These are phyloP conservation scores for Philereme vetulata DNA, from an alignment of 2,888 invertebrate genomes.

Conservation along the genomic window DNA sequence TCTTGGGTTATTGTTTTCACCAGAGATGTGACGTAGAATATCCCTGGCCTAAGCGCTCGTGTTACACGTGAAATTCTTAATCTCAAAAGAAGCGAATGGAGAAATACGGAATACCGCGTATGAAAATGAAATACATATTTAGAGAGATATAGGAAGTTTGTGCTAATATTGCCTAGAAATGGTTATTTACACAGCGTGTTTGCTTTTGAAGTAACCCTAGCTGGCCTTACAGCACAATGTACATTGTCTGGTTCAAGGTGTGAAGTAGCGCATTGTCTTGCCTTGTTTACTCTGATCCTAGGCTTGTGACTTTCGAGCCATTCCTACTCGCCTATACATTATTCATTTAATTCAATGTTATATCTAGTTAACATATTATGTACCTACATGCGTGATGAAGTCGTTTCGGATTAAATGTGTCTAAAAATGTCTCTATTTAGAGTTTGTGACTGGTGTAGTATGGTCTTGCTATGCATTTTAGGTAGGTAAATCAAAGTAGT, in stretches of 20 bases:
- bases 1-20: no score
- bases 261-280: slow-evolving; percentile 54
- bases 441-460: no score
- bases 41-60: no score
- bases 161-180: no score
- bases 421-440: no score
- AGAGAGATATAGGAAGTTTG: no score
- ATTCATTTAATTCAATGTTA: slow-evolving; percentile 11
- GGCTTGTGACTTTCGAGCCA: slow-evolving; percentile 29
- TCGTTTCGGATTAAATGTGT: slow-evolving; percentile 7
- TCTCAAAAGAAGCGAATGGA: no score
- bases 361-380: slow-evolving; percentile 19
- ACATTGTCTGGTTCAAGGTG: slow-evolving; percentile 43
- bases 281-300: slow-evolving; percentile 52
- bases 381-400: slow-evolving; percentile 24
- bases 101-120: no score
- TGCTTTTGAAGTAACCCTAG: slow-evolving; percentile 16
- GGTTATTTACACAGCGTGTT: neutral
- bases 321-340: slow-evolving; percentile 21
- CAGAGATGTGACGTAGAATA: no score
- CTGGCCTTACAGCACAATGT: slow-evolving; percentile 34
- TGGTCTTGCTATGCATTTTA: no score
- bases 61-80: no score
- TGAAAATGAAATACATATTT: no score
- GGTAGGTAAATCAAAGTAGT: neutral